Conservation (phyloP, 2,113 vertebrate genomes). For the Potamarius usumacintae region DNA sequence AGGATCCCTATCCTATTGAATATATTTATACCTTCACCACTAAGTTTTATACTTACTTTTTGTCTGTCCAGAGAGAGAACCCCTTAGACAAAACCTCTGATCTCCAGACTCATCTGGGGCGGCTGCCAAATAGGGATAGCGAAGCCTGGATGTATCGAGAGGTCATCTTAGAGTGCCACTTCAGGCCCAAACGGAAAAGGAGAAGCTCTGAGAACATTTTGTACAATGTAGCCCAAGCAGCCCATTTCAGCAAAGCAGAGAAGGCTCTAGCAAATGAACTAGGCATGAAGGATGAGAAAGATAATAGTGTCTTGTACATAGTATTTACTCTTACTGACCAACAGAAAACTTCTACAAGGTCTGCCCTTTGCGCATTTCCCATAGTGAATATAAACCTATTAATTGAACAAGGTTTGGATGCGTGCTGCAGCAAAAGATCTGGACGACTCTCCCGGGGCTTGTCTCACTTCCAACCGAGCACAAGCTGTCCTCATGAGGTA, state of each 20-base stretch:
- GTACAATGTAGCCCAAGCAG: conserved; percentile 86
- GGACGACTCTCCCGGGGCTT: conserved; percentile 79
- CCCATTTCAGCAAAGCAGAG: conserved; percentile 78
- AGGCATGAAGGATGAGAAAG: conserved; percentile 69
- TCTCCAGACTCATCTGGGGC: conserved; percentile 82
- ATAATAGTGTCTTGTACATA: conserved; percentile 82
- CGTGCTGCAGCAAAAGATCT: conserved; percentile 74
- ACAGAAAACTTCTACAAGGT: conserved; percentile 61
- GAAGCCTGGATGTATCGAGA: conserved; percentile 84
- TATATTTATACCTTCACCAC: conserved; percentile 85
- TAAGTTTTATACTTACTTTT: conserved; percentile 79
- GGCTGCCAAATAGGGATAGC: conserved; percentile 74
- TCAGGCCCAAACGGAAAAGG: conserved; percentile 80
- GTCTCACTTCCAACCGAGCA: conserved; percentile 80
- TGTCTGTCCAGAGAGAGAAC: conserved; percentile 80
- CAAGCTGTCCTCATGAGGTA: conserved; percentile 87
- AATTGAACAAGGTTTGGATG: conserved; percentile 80
- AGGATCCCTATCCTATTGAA: conserved; percentile 78
- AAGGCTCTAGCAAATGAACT: conserved; percentile 80
- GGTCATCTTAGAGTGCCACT: conserved; percentile 84
- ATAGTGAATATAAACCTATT: conserved; percentile 76
- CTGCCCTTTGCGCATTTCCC: conserved; percentile 87
- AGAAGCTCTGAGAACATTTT: conserved; percentile 64
- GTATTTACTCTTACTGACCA: conserved; percentile 78
- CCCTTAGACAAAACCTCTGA: not conserved